Base-by-base conservation (phyloP, 2,888 invertebrate species). In the Pterostichus niger region DNA sequence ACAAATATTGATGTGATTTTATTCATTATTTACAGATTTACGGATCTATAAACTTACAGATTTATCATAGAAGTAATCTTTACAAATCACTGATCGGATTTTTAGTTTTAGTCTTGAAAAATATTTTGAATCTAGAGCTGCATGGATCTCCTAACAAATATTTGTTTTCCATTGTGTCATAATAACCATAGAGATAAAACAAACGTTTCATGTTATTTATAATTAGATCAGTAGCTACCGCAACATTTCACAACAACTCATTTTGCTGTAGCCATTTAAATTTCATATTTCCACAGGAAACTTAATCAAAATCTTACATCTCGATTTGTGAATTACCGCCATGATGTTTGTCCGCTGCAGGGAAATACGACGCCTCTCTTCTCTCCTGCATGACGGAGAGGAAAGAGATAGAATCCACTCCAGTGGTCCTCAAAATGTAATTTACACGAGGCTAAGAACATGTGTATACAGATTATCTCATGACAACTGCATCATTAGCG, bases 281-380 rank as follows among this genome's bases (percentile, higher is more conserved):
- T 56, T 79, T 79, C 64, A 64, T 79, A 79, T 79, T 79, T 79
- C 79, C 33, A 79, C 79, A 79, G 79, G 52, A 79, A 68, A 64
- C 68, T 79, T 79, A 79, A 79, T 79, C 79, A 68, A 6, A 64
- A 52, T 79, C 79, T 79, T 33, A 64, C 64, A 79, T 79, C 79
- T 64, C 64, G 79, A 79, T 78, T 78, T 78, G 78, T 78, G 78
- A 78, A 78, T 79, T 64, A 79, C 79, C 79, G 79, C 79, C 68
- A 79, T 79, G 64, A 79, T 79, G 64, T 79, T 64, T 79, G 79
- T 49, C 31, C 35, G 79, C 68, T 68, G 64, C 79, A 68, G 77
- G 77, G 49, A 31, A 17, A 31, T n/a, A 31, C 52, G 75, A 52
- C 75, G 49, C 40, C 44, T 59, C 73, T 49, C 73, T 52, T 24